Conservation (phyloP, 1,140 invertebrate genomes). For the Amyelois transitella region DNA sequence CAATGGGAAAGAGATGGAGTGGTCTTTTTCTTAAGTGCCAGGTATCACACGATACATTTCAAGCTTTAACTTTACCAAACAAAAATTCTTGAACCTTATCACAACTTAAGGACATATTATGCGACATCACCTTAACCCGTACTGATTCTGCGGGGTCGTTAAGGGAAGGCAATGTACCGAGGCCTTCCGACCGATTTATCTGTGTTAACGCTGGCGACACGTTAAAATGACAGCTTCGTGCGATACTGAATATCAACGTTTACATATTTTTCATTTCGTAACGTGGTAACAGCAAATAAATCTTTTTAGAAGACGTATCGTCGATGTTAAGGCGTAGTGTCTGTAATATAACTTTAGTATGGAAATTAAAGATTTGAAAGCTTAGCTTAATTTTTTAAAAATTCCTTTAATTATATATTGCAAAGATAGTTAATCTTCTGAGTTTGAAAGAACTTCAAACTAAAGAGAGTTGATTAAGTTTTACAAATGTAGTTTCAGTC, state of each 20-base stretch:
- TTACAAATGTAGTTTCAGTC: too few species aligned
- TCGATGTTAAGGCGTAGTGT: background rate
- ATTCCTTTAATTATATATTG: too few species aligned
- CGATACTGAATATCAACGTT: slow-evolving; percentile 50
- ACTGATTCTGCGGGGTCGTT: slow-evolving; percentile 59
- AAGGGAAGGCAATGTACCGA: slow-evolving; percentile 62
- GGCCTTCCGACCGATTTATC: slow-evolving; percentile 58
- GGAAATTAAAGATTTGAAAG: too few species aligned
- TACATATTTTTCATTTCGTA: slow-evolving; percentile 57
- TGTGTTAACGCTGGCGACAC: slow-evolving; percentile 38
- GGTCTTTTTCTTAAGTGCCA: too few species aligned
- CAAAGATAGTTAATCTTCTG: too few species aligned
- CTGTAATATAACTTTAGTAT: too few species aligned
- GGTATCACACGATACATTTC: too few species aligned
- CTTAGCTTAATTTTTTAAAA: too few species aligned
- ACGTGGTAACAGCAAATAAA: slow-evolving; percentile 30
- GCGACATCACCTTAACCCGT: slow-evolving; percentile 55
- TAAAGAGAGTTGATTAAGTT: too few species aligned
- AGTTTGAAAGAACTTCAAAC: too few species aligned
- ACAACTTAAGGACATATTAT: slow-evolving; percentile 16
- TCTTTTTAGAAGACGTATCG: slow-evolving; percentile 12
- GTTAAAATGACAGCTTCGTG: slow-evolving; percentile 56
- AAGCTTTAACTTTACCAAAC: background rate
- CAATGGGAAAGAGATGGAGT: too few species aligned
- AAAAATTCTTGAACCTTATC: slow-evolving; percentile 15